phyloP scores from a whole-genome alignment of 2,113 vertebrate species.

The Condylura cristata region DNA sequence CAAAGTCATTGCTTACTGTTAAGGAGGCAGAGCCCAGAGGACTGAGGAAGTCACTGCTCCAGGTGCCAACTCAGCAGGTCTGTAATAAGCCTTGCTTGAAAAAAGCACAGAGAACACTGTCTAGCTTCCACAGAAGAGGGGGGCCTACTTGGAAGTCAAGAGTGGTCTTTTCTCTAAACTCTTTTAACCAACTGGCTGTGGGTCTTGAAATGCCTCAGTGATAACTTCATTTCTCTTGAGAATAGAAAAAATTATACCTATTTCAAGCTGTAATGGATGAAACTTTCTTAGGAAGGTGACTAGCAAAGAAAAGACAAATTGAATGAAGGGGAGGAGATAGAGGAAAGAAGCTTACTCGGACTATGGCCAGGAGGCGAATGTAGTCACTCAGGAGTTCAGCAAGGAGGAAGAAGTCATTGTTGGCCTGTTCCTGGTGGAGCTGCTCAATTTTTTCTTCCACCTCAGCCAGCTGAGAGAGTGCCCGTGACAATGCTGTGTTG shows the following conservation, averaged over 20 bases:
- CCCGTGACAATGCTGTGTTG: slow-evolving; percentile 96
- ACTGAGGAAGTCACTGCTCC: slow-evolving; percentile 43
- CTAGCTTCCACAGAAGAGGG: neutral
- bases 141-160: neutral
- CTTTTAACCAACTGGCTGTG: neutral
- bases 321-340: neutral
- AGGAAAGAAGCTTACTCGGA: slow-evolving; percentile 87
- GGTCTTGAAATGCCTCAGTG: neutral
- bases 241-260: neutral
- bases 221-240: neutral
- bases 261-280: neutral
- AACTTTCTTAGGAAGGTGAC: neutral
- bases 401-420: slow-evolving; percentile 93
- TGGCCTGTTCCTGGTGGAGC: slow-evolving; percentile 96
- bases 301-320: neutral
- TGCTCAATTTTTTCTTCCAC: slow-evolving; percentile 98
- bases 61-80: neutral
- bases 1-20: slow-evolving; percentile 29
- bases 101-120: neutral
- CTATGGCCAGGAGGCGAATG: slow-evolving; percentile 94
- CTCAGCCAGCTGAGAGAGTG: slow-evolving; percentile 96
- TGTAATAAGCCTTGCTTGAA: neutral
- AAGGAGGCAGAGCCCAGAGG: slow-evolving; percentile 60
- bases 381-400: slow-evolving; percentile 96
- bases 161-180: neutral